phyloP scores from a whole-genome alignment of 2,797 vertebrate genomes.

The Pantherophis alleghaniensis region DNA sequence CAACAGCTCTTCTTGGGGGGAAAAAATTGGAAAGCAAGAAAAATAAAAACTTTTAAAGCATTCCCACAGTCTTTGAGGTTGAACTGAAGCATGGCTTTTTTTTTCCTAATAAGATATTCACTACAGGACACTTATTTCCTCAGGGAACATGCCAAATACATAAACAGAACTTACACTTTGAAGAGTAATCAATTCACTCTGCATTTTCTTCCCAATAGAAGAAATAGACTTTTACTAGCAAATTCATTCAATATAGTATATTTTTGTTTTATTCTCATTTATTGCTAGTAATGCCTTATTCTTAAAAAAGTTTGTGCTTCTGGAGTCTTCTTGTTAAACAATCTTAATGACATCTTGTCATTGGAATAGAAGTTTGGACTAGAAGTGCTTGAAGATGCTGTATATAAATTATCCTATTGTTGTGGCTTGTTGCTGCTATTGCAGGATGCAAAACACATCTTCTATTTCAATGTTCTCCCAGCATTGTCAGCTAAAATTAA shows the following conservation, averaged over 20 bases:
- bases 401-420: background rate
- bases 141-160: background rate
- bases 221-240: background rate
- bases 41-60: slow-evolving; percentile 9
- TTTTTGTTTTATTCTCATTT: background rate
- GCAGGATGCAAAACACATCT: background rate
- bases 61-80: slow-evolving; percentile 3
- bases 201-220: background rate
- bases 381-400: background rate
- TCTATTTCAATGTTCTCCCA: background rate
- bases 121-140: background rate
- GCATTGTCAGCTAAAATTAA: background rate
- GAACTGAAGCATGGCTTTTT: background rate
- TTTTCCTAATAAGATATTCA: slow-evolving; percentile 15
- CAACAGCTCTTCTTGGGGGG: background rate
- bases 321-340: background rate
- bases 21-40: background rate
- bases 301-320: background rate
- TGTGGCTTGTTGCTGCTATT: background rate
- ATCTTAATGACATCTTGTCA: background rate
- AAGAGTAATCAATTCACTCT: slow-evolving; percentile 35
- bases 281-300: background rate
- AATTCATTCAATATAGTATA: background rate
- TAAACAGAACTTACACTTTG: background rate
- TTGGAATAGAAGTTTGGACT: background rate